phyloP scores from a whole-genome alignment of 2,888 invertebrate genomes.

The Siphlonurus alternatus region DNA sequence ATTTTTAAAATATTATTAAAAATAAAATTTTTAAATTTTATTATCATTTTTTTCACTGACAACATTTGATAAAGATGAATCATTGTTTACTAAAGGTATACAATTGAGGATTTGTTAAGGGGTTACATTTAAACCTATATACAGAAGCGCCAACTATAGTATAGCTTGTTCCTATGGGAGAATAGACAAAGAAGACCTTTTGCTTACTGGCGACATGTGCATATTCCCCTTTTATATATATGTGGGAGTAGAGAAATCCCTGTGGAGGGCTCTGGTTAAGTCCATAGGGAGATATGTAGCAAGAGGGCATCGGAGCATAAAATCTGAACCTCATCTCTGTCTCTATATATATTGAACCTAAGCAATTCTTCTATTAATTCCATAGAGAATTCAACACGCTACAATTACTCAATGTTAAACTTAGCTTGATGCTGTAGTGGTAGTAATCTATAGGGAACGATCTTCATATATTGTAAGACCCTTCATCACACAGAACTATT shows the following conservation, averaged over 20 bases:
- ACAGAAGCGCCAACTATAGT: neutral
- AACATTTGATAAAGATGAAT: no score
- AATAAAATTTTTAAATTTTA: neutral
- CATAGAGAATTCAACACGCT: neutral
- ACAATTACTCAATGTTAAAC: conserved; percentile 1
- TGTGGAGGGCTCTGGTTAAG: neutral
- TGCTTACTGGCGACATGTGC: neutral
- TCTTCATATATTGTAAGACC: neutral
- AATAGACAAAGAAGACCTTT: neutral
- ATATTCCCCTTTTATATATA: neutral
- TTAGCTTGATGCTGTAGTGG: neutral
- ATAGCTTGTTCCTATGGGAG: neutral
- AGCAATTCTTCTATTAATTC: neutral
- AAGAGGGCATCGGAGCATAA: conserved; percentile 1
- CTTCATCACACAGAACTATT: neutral
- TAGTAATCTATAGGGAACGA: neutral
- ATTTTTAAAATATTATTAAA: neutral
- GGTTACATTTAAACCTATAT: neutral
- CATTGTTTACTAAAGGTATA: neutral
- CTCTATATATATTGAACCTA: neutral
- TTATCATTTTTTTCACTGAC: neutral
- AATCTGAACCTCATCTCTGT: neutral
- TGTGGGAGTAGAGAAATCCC: neutral
- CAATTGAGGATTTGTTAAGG: no score
- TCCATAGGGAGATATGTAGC: neutral